Percentiles rank a stretch among this genome's conserved stretches.
phyloP scores from a whole-genome alignment of 92 coral and sea anemone species.

The Umimayanthus kanabou region DNA sequence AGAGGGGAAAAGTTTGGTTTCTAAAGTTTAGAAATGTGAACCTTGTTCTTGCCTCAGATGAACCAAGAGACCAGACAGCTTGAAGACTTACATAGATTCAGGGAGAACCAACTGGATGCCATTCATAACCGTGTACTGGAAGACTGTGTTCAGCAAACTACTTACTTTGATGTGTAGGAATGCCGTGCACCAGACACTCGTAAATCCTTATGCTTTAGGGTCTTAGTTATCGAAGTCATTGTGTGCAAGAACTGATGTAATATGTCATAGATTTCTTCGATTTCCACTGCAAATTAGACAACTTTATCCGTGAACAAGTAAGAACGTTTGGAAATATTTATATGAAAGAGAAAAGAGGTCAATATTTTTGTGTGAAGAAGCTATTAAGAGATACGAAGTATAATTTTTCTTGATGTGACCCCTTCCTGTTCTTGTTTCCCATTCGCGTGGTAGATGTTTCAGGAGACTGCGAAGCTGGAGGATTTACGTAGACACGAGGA shows the following conservation, averaged over 20 bases:
- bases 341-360: constrained; percentile 16
- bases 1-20: neutral
- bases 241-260: constrained; percentile 12
- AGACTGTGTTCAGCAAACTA: constrained; percentile 35
- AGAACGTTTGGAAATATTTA: constrained; percentile 26
- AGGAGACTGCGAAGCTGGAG: constrained; percentile 43
- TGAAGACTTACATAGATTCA: constrained; percentile 37
- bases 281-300: constrained; percentile 4
- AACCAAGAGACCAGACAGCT: constrained; percentile 40
- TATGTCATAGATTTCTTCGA: neutral
- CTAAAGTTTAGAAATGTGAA: constrained; percentile 38
- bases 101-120: constrained; percentile 40
- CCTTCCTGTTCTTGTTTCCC: constrained; percentile 37
- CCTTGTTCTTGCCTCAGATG: constrained; percentile 49
- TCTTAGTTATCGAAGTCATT: neutral
- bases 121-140: constrained; percentile 47
- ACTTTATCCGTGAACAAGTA: neutral
- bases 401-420: constrained; percentile 29
- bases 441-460: constrained; percentile 44
- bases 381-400: constrained; percentile 2
- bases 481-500: constrained; percentile 34
- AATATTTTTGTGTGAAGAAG: constrained; percentile 27
- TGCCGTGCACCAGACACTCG: constrained; percentile 7
- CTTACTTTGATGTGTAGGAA: constrained; percentile 44
- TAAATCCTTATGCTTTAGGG: neutral